phyloP scores from a whole-genome alignment of 2,888 invertebrate genomes.

The Danaus chrysippus region DNA sequence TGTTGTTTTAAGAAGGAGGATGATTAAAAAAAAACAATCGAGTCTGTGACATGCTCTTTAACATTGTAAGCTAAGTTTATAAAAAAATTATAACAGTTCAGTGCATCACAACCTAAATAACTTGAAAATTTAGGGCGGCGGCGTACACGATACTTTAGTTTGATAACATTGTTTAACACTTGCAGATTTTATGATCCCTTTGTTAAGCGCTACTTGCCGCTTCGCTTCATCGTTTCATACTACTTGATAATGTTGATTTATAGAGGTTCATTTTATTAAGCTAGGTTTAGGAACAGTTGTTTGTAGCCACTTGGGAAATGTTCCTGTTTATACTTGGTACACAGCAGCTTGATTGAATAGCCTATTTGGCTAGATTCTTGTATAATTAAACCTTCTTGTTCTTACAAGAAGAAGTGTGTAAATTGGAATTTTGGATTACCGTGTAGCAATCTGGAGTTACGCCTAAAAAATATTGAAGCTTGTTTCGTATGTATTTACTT shows the following conservation, averaged over 20 bases:
- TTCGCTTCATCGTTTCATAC: conserved; percentile 10
- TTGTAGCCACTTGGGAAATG: background rate
- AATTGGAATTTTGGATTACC: no score
- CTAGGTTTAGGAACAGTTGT: conserved; percentile 1
- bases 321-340: background rate
- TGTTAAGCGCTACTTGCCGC: conserved; percentile 39
- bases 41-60: background rate
- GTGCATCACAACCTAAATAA: conserved; percentile 36
- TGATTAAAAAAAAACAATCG: no score
- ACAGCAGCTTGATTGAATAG: background rate
- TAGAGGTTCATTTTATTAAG: conserved; percentile 3
- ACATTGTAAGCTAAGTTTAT: background rate
- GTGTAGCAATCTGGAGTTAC: no score
- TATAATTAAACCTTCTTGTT: background rate
- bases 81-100: conserved; percentile 22
- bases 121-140: conserved; percentile 47
- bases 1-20: no score
- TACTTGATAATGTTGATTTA: conserved; percentile 11
- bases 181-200: conserved; percentile 59
- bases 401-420: no score
- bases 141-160: conserved; percentile 63
- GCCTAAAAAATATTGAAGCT: no score
- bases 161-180: conserved; percentile 70
- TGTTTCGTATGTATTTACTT: no score
- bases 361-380: background rate